Base-by-base conservation (phyloP, 2,113 vertebrate genomes). In the Platanista minor region DNA sequence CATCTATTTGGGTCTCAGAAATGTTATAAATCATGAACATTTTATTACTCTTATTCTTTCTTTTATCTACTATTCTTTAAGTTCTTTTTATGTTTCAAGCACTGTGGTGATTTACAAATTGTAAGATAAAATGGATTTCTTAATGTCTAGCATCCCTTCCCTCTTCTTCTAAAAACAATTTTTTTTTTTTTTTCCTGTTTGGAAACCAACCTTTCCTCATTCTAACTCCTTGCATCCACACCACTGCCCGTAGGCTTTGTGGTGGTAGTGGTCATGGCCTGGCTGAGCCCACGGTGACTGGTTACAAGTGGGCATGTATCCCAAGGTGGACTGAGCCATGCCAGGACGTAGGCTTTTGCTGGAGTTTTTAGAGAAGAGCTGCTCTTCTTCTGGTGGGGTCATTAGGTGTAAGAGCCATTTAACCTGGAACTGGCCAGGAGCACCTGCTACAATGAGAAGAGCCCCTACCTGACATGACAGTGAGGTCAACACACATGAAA, bases 61-160 rank as follows among this genome's bases (percentile, higher is more conserved):
- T 86, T 88, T 85, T 23, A 43, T 9, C 23, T 92, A 12, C n/a
- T 61, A 4, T 93, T 87, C 90, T 92, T 49, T 66, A 59, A 64
- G 82, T 46, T 87, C 27, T 84, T 85, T 74, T 64, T 83, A 75
- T 77, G 36, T 86, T 61, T 69, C 64, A 66, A 90, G 12, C 29
- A 33, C 20, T 2, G 31, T 62, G 39, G 27, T 90, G 17, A 39
- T 90, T 83, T 84, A 29, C 21, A 87, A 89, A 78, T 43, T 84
- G 1, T 74, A 83, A 67, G 41, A 54, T 3, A 29, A 4, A 64
- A 67, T 2, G 2, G 29, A 61, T 77, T 85, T 66, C 59, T 85
- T 29, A 43, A 15, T 67, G 27, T 31, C 25, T 82, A 72, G 13
- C 54, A 49, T 85, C 23, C 25, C 25, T 20, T 46, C 75, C 6